Percentiles rank a stretch among this genome's conserved stretches.
phyloP scores from a whole-genome alignment of 2,113 vertebrate genomes.

The Erythrocercus mccallii region DNA sequence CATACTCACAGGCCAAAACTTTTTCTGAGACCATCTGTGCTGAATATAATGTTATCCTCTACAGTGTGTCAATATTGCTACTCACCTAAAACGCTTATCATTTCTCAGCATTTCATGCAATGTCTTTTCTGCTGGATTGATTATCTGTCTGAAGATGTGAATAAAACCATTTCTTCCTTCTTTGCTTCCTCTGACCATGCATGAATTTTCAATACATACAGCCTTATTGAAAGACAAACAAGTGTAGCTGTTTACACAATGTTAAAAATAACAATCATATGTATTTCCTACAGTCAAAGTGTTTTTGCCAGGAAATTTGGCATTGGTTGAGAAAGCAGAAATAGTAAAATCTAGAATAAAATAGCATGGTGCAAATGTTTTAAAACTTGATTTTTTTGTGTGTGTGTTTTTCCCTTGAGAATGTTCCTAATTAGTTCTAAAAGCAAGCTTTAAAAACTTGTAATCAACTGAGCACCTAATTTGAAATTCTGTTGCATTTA shows the following conservation, averaged over 20 bases:
- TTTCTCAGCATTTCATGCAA: constrained; percentile 82
- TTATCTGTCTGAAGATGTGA: constrained; percentile 84
- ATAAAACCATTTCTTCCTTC: constrained; percentile 93
- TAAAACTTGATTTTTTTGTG: neutral
- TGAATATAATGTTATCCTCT: rapidly evolving
- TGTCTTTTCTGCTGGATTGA: constrained; percentile 83
- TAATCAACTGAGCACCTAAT: neutral
- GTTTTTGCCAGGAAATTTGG: neutral
- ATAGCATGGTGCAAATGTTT: neutral
- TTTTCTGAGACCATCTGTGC: neutral
- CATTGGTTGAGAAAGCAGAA: neutral
- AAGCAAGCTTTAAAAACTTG: neutral
- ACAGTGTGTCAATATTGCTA: neutral
- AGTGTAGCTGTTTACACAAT: neutral
- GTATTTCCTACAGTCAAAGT: neutral
- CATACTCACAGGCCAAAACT: neutral
- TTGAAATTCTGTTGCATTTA: neutral
- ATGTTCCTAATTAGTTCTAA: neutral
- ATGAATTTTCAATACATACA: constrained; percentile 94
- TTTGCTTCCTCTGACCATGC: constrained; percentile 92
- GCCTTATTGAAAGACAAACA: constrained; percentile 73
- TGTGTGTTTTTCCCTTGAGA: neutral
- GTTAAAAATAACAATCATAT: neutral
- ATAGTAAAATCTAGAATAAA: neutral
- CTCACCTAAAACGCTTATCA: constrained; percentile 88